phyloP scores from a whole-genome alignment of 2,888 invertebrate genomes.

The Parnassius orleans region DNA sequence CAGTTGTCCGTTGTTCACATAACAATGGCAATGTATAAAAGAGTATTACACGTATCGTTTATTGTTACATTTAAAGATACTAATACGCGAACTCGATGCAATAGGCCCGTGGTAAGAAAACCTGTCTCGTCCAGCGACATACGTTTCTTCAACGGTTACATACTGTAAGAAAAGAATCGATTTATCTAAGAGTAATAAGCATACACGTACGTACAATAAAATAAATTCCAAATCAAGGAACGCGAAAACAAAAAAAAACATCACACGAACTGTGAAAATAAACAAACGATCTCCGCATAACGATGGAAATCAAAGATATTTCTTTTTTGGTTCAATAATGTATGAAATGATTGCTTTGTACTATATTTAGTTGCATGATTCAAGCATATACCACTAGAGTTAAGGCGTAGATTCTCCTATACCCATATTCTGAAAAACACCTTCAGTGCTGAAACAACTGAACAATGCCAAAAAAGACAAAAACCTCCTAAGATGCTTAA shows the following conservation, averaged over 20 bases:
- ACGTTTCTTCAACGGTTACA: constrained; percentile 61
- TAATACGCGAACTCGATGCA: constrained; percentile 19
- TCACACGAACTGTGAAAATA: constrained; percentile 28
- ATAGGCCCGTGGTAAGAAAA: constrained; percentile 62
- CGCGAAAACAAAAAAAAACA: constrained; percentile 18
- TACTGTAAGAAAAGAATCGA: constrained; percentile 48
- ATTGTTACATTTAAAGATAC: background rate
- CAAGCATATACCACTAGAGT: background rate
- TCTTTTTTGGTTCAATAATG: constrained; percentile 30
- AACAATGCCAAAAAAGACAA: too few species aligned
- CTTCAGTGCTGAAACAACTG: background rate
- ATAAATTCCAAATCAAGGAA: constrained; percentile 22
- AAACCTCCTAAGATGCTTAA: too few species aligned
- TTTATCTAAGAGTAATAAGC: constrained; percentile 43
- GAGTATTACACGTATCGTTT: background rate
- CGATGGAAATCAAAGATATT: constrained; percentile 20
- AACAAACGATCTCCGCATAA: constrained; percentile 29
- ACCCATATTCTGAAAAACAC: too few species aligned
- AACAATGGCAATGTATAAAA: background rate
- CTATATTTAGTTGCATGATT: constrained; percentile 23
- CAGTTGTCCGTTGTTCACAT: background rate
- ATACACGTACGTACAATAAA: constrained; percentile 15
- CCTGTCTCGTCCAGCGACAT: constrained; percentile 71
- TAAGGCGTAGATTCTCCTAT: too few species aligned
- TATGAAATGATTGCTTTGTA: constrained; percentile 31